These are phyloP conservation scores for Iguana delicatissima DNA, from an alignment of 2,797 vertebrate genomes.

Conservation along the genomic window DNA sequence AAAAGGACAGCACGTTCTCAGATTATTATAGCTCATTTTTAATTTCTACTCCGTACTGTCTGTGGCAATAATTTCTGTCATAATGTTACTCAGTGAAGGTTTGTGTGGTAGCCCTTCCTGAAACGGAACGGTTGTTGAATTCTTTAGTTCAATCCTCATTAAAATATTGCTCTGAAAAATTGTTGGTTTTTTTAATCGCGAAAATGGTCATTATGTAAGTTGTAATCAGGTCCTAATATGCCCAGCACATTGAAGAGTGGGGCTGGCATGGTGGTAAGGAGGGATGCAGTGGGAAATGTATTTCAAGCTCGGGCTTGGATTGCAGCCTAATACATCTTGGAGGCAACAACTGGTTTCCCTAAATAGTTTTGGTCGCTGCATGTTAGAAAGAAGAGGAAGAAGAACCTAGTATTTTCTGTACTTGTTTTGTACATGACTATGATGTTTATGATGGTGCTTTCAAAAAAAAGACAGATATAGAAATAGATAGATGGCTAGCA, in stretches of 20 bases:
- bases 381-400: constrained; percentile 19
- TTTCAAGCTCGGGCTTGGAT: constrained; percentile 52
- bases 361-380: constrained; percentile 30
- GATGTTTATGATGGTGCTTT: constrained; percentile 13
- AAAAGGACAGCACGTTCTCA: fast-evolving
- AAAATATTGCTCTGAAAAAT: constrained; percentile 38
- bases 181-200: constrained; percentile 30
- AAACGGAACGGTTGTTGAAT: constrained; percentile 18
- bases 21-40: neutral
- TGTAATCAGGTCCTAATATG: constrained; percentile 28
- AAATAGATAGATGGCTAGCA: constrained; percentile 29
- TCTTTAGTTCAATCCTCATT: constrained; percentile 37
- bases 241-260: neutral
- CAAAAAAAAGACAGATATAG: constrained; percentile 15
- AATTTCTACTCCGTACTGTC: neutral
- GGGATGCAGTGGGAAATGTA: constrained; percentile 37
- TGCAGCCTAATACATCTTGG: constrained; percentile 44
- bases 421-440: neutral
- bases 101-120: neutral
- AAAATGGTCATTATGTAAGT: constrained; percentile 49
- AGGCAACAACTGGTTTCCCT: constrained; percentile 48
- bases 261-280: neutral
- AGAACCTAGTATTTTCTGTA: neutral
- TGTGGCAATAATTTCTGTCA: constrained; percentile 24
- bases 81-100: constrained; percentile 1